A percentile compares a stretch with the other conserved stretches of the same genome.
Evolutionary conservation across 2,797 vertebrate genomes (phyloP).

Genomic region (Thripadectes ignobilis): DNA sequence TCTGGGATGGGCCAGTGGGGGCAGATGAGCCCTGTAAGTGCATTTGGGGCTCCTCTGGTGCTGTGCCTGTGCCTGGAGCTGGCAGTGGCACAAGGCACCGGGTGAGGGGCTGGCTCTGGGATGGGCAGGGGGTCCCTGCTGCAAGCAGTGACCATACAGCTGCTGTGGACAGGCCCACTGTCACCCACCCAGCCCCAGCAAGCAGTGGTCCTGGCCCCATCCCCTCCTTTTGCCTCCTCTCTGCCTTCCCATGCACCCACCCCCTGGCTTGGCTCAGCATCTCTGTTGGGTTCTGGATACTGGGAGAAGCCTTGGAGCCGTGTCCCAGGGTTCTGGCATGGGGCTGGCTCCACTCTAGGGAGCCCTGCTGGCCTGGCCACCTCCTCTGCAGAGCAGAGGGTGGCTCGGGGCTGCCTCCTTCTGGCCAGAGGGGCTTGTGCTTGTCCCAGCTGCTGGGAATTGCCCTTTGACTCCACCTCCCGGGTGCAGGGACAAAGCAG

Average conservation of each 20-base stretch:
- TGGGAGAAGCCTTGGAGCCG: background rate
- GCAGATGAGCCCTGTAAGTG: background rate
- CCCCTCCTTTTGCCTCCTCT: background rate
- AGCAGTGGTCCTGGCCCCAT: background rate
- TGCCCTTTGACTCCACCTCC: background rate
- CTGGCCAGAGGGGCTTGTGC: background rate
- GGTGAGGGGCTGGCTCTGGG: background rate
- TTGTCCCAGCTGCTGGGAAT: background rate
- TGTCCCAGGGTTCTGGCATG: accelerated
- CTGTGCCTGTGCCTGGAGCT: background rate
- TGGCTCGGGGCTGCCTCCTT: accelerated
- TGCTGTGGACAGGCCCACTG: accelerated
- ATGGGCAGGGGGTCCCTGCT: background rate
- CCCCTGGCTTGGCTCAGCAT: background rate
- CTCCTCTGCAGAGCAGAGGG: background rate
- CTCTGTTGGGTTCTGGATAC: background rate
- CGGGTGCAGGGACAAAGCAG: background rate
- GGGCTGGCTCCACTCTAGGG: background rate
- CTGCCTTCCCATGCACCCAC: background rate
- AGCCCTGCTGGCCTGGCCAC: background rate
- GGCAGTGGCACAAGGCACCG: background rate
- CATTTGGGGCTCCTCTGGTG: accelerated
- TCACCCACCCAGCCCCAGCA: background rate
- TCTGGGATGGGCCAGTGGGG: background rate
- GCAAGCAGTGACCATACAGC: accelerated